Conservation (phyloP, 2,888 invertebrate species). For the Dicycla oo region DNA sequence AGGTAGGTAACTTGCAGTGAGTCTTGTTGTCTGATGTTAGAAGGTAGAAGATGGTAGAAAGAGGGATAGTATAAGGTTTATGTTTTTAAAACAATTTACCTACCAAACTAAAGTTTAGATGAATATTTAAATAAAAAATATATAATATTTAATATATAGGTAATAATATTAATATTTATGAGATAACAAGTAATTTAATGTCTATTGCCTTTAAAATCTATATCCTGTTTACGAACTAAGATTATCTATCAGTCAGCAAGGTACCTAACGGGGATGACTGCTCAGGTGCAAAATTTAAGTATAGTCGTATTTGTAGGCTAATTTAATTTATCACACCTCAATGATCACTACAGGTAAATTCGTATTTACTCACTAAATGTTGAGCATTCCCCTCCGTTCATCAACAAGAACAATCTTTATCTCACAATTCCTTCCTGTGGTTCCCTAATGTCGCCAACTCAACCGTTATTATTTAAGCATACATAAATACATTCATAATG, state of each 20-base stretch:
- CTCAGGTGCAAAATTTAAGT: not conserved
- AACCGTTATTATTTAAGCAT: conserved; percentile 39
- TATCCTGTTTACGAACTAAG: too few species aligned
- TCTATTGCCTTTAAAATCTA: too few species aligned
- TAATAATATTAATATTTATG: too few species aligned
- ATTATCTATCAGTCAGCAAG: too few species aligned
- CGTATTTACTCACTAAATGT: not conserved
- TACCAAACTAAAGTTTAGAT: not conserved
- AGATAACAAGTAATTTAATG: too few species aligned
- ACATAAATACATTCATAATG: conserved; percentile 48
- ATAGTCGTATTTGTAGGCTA: not conserved
- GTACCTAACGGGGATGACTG: not conserved
- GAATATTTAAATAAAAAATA: too few species aligned
- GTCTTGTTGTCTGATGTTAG: too few species aligned
- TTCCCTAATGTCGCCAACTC: conserved; percentile 15
- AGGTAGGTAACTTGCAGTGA: too few species aligned
- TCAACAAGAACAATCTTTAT: conserved; percentile 13
- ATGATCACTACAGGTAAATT: not conserved
- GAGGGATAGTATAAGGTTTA: too few species aligned
- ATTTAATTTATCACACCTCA: not conserved
- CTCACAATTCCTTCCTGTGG: conserved; percentile 5
- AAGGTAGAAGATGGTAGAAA: too few species aligned
- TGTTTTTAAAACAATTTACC: not conserved
- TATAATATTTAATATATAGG: too few species aligned
- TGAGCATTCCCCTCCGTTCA: not conserved